Conservation (phyloP, 2,888 invertebrate genomes). For the Timema cristinae region DNA sequence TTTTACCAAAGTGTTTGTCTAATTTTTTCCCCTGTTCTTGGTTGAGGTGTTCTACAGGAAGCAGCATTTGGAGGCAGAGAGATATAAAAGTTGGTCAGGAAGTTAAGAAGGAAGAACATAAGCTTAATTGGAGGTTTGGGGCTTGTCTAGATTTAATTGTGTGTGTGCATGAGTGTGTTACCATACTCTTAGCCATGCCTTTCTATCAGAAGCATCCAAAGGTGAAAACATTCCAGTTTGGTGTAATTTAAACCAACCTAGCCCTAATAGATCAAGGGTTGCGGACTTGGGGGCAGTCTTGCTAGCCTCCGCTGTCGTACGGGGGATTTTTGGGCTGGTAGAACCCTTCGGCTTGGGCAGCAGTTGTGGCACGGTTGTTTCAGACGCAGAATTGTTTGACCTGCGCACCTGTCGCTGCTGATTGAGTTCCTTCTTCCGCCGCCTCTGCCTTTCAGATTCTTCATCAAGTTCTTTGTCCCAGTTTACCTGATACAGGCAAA, state of each 20-base stretch:
- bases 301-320: constrained; percentile 40
- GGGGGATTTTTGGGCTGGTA: constrained; percentile 48
- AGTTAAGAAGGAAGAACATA: neutral
- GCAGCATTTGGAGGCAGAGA: no score
- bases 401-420: constrained; percentile 28
- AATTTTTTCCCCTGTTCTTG: no score
- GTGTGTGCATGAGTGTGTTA: neutral
- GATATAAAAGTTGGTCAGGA: no score
- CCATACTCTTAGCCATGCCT: neutral
- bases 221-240: no score
- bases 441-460: constrained; percentile 75
- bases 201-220: neutral
- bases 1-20: no score
- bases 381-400: constrained; percentile 40
- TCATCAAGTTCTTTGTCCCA: constrained; percentile 88
- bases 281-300: constrained; percentile 41
- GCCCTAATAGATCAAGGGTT: constrained; percentile 51
- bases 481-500: constrained; percentile 43
- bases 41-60: no score
- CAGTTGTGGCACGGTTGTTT: constrained; percentile 52
- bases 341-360: constrained; percentile 57
- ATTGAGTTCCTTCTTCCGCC: constrained; percentile 73
- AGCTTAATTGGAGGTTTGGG: constrained; percentile 1
- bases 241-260: constrained; percentile 42
- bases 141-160: neutral